Evolutionary conservation across 2,797 vertebrate species (phyloP), one percentile per base, ranked within the genome.

Genomic region (Notamacropus eugenii): DNA sequence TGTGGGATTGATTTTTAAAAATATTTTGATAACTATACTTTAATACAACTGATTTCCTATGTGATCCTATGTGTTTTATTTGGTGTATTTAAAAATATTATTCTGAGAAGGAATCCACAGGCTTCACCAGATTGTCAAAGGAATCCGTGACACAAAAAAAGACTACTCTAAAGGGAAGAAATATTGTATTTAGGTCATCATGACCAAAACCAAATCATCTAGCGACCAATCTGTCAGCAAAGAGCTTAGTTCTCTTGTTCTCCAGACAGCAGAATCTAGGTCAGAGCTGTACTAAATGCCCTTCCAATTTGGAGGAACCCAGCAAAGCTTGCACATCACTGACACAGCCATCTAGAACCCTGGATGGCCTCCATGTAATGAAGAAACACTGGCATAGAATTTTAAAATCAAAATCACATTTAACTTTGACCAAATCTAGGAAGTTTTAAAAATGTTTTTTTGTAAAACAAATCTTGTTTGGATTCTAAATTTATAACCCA

Each of bases 401-500:
- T 87, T 87, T 46, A 46, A 46, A 87, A 87, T 87, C 74, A 46
- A 87, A 87, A 87, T 46, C 40, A 46, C 19, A 87, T 87, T 87
- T 87, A 95, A 27, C 50, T 54, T 93, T 67, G 93, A 95, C 95
- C 93, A 97, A 67, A 97, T 92, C 82, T 95, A 96, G 22, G 57
- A 97, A 92, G 46, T 55, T 46, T 96, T 96, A 96, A 96, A 27
- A 97, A 97, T 95, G 96, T 55, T 96, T 97, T 91, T 91, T 93
- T 92, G 94, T 92, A 55, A 98, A 97, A 95, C 92, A 54, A 94
- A 56, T 97, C 97, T 97, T 97, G 93, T 96, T 98, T 97, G 93
- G 93, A 98, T 95, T 97, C 96, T 95, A 98, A 98, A 97, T 97
- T 96, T 97, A 93, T 55, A 97, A 87, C 92, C n/a, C 97, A 96